Evolutionary conservation across 2,888 invertebrate species (phyloP), one percentile per base, ranked within the genome.

Genomic region (Tetragnatha montana): DNA sequence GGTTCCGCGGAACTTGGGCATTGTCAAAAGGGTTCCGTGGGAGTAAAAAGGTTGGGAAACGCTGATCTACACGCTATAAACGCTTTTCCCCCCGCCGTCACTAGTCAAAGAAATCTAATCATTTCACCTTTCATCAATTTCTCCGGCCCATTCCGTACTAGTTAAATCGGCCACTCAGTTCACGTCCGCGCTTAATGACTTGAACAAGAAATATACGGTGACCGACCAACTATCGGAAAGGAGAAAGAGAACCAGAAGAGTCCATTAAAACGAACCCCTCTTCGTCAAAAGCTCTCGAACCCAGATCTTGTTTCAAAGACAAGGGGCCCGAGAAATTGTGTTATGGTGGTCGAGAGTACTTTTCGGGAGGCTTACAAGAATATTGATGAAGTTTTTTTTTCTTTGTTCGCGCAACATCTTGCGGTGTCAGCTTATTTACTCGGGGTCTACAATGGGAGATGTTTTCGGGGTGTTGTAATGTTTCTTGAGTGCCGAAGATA

Each of bases 291-390:
- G 83, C 83, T 75, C 83, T 21, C 74, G 68, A 83, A 75, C 83
- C 74, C 74, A 74, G 73, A 83, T 83, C 83, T 83, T 83, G 83
- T 83, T 83, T 75, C 83, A 75, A 74, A 83, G 83, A 83, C 83
- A 83, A 75, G 74, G 49, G 14, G 73, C 68, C 68, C 74, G 19
- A 74, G 74, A 60, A 75, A 83, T 75, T 75, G 83, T 74, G 83
- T 83, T 83, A 83, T 74, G 68, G 83, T 68, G 17, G 74, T 51
- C 60, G 83, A 83, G 83, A 83, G 83, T 83, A 83, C 74, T 83
- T 83, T 83, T 74, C 83, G 83, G 75, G 83, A 21, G 50, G 60
- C 60, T 35, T 68, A n/a, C 83, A 47, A 35, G 83, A 83, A 83
- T 83, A 83, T 83, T 83, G 83, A 83, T 83, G 83, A 83, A 83